These are phyloP conservation scores for Uromys caudimaculatus DNA, from an alignment of 2,797 vertebrate genomes.

Conservation along the genomic window DNA sequence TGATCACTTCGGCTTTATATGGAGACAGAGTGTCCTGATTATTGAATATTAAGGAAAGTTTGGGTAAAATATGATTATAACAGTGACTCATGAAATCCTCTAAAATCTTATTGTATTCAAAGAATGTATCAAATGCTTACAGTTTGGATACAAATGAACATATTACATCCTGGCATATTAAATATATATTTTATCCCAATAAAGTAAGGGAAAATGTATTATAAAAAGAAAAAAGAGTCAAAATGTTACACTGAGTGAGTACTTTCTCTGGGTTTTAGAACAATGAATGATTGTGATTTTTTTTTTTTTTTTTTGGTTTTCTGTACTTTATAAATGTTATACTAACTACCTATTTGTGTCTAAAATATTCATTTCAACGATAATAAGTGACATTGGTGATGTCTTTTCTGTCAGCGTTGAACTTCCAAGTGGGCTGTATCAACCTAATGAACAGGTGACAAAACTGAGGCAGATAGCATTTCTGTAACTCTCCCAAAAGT, in stretches of 20 bases:
- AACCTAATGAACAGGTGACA: constrained; percentile 16
- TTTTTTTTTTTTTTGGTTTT: background rate
- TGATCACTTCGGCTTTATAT: constrained; percentile 2
- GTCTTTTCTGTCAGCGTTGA: background rate
- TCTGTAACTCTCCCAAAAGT: background rate
- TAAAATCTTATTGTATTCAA: constrained; percentile 45
- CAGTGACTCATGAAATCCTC: background rate
- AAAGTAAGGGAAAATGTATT: constrained; percentile 23
- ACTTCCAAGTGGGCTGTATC: background rate
- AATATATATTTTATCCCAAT: background rate
- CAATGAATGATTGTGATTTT: background rate
- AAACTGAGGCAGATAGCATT: background rate
- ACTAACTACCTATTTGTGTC: background rate
- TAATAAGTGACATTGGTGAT: background rate
- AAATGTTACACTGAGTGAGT: constrained; percentile 12
- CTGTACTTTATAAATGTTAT: constrained; percentile 7
- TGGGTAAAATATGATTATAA: constrained; percentile 35
- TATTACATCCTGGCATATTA: background rate
- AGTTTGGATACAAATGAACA: background rate
- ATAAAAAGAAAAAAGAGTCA: background rate
- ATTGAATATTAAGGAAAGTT: background rate
- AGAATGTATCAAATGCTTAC: background rate
- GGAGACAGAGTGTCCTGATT: background rate
- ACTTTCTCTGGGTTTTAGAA: constrained; percentile 49
- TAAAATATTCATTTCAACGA: constrained; percentile 40